Conservation (phyloP, 2,888 invertebrate species). For the Drosophila falleni region DNA sequence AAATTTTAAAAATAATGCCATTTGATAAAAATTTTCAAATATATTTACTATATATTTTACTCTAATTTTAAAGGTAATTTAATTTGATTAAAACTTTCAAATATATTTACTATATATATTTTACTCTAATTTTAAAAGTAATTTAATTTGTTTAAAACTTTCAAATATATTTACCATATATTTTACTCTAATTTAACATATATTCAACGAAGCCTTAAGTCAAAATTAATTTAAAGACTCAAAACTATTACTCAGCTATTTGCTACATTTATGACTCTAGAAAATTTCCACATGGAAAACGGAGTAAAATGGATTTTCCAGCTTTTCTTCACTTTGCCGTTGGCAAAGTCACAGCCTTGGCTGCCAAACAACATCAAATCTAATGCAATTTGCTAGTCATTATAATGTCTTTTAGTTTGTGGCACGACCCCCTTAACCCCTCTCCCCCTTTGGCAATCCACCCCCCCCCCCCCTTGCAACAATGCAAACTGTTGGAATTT, state of each 20-base stretch:
- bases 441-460: neutral
- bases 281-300: neutral
- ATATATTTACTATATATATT: neutral
- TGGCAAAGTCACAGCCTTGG: slow-evolving; percentile 42
- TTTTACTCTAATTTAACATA: neutral
- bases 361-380: neutral
- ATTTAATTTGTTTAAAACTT: too few species aligned
- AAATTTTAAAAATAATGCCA: too few species aligned
- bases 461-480: neutral
- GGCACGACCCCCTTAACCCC: neutral
- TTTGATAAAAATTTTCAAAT: too few species aligned
- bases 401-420: slow-evolving; percentile 39
- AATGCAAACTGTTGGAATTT: neutral
- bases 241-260: neutral
- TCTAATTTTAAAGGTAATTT: neutral
- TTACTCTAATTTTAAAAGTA: too few species aligned
- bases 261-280: neutral
- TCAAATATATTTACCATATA: neutral
- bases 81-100: too few species aligned
- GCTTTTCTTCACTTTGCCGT: neutral
- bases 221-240: neutral
- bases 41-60: neutral
- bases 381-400: slow-evolving; percentile 63
- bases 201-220: neutral
- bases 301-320: neutral